Base-by-base conservation (phyloP, 92 coral and sea anemone species). In the Phenganax subtilis region DNA sequence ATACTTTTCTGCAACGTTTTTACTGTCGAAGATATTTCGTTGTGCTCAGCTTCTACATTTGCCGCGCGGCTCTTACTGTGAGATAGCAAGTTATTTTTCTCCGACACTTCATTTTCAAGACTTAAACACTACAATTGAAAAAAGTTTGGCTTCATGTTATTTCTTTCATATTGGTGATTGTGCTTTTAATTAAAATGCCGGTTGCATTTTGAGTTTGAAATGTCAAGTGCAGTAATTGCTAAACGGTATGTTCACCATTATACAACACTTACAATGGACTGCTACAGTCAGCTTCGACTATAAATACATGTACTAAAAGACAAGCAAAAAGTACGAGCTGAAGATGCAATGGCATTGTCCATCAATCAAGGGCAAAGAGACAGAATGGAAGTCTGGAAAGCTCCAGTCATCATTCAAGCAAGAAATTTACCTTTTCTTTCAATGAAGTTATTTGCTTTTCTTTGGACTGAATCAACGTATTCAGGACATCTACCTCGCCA, bases 401-500 rank as follows among this genome's bases (percentile, higher is more conserved):
- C 16, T 14, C 16, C 15, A 20, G 47, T 37, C 0, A 37, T 37
- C 47, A 37, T 37, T 37, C 47, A 37, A 37, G 47, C 16, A 77
- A 44, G 71, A 12, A 44, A 29, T 85, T 75, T 76, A 90, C 99
- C 83, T 91, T 96, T 51, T 89, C 90, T 77, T 91, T 88, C 6
- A 96, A 75, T 66, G 85, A 90, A 0, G 85, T 76, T 8, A 92
- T 84, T 58, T 96, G 96, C 77, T 97, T 92, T 62, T 96, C 99
- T 84, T 92, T 96, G 20, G 97, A 90, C 55, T 84, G 89, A 47
- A 96, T 86, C 6, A 96, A 77, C 57, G 91, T 89, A 71, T 92
- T 91, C 6, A 96, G 94, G 54, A 92, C 92, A 75, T 96, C 99
- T 55, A 92, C 93, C 17, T 92, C 96, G 62, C 87, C 92, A 0